phyloP scores from a whole-genome alignment of 1,140 invertebrate genomes.

The Bombus huntii region DNA sequence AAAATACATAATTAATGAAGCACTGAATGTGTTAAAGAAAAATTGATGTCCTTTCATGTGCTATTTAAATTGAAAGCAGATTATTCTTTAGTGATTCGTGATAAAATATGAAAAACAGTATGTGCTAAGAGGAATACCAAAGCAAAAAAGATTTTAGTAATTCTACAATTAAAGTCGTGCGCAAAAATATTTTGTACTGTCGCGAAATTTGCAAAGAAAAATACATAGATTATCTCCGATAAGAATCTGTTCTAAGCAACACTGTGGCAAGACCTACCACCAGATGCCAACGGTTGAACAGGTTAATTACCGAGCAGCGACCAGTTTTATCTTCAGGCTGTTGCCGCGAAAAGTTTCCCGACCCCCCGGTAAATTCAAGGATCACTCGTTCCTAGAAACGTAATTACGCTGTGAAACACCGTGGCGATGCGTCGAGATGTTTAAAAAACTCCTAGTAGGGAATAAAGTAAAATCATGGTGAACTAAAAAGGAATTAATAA shows the following conservation, averaged over 20 bases:
- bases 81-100: too few relatives aligned
- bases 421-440: neutral
- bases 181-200: neutral
- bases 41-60: too few relatives aligned
- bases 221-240: neutral
- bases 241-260: neutral
- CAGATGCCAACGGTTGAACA: conserved; percentile 37
- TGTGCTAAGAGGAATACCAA: too few relatives aligned
- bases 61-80: too few relatives aligned
- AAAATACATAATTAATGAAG: too few relatives aligned
- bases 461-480: neutral
- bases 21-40: too few relatives aligned
- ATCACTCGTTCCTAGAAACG: conserved; percentile 28
- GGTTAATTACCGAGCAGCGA: conserved; percentile 54
- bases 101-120: too few relatives aligned
- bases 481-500: neutral
- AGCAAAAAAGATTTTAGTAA: neutral
- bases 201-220: neutral
- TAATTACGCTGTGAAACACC: neutral
- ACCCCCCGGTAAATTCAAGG: conserved; percentile 32
- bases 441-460: neutral
- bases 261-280: conserved; percentile 9
- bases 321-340: conserved; percentile 33
- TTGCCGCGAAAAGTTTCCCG: conserved; percentile 42
- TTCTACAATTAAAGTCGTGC: too few relatives aligned